phyloP scores from a whole-genome alignment of 2,888 invertebrate species.

The Phalera bucephala region DNA sequence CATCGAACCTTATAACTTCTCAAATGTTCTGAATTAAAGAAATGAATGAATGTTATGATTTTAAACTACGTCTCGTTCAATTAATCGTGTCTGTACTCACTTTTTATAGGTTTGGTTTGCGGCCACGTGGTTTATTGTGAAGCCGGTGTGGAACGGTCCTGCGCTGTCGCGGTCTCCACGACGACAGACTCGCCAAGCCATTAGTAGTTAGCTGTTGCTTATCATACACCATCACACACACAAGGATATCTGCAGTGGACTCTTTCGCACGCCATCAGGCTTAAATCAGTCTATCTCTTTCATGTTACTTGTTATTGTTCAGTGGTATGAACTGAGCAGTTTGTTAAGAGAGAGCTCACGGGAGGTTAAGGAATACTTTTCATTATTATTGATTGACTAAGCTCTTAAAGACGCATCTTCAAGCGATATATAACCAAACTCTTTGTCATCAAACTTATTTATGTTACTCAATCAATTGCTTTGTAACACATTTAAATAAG shows the following conservation, averaged over 20 bases:
- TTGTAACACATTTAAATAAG: too few relatives aligned
- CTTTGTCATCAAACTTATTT: too few relatives aligned
- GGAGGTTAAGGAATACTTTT: too few relatives aligned
- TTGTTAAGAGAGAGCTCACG: conserved; percentile 10
- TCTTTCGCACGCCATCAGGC: conserved; percentile 27
- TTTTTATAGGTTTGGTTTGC: conserved; percentile 54
- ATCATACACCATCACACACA: conserved; percentile 41
- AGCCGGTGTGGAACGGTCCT: conserved; percentile 49
- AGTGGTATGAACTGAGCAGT: conserved; percentile 21
- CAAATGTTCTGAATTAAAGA: too few relatives aligned
- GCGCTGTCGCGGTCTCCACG: conserved; percentile 63
- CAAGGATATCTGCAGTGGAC: conserved; percentile 26
- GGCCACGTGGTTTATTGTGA: conserved; percentile 65
- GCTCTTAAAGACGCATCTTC: too few relatives aligned
- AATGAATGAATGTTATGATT: conserved; percentile 10
- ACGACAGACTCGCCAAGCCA: conserved; percentile 62
- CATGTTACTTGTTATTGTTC: conserved; percentile 26
- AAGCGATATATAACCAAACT: too few relatives aligned
- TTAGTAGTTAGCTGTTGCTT: conserved; percentile 32
- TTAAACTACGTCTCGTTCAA: conserved; percentile 19
- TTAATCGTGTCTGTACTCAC: conserved; percentile 51
- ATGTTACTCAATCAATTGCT: too few relatives aligned
- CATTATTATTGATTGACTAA: too few relatives aligned
- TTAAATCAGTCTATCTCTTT: conserved; percentile 28
- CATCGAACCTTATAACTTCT: too few relatives aligned